phyloP scores from a whole-genome alignment of 2,113 vertebrate species.

The Micromys minutus region DNA sequence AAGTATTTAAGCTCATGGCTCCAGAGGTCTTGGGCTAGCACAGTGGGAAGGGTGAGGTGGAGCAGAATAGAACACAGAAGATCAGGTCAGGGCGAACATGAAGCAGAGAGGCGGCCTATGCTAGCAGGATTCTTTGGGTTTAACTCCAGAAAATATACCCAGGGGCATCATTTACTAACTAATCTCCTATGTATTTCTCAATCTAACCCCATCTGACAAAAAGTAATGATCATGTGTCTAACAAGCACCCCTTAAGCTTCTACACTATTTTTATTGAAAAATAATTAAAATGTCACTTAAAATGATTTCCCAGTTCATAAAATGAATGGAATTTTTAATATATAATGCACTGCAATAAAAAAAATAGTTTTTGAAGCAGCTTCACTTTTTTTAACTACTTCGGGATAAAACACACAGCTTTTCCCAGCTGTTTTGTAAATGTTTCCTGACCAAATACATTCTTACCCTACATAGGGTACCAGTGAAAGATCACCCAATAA shows the following conservation, averaged over 20 bases:
- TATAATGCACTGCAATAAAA: background rate
- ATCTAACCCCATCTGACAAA: background rate
- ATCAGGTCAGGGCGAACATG: background rate
- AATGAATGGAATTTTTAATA: background rate
- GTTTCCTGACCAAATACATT: background rate
- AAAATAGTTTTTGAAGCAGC: background rate
- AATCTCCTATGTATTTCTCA: background rate
- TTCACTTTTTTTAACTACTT: background rate
- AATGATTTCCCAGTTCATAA: background rate
- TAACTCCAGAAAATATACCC: background rate
- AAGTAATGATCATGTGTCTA: background rate
- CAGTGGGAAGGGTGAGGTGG: background rate
- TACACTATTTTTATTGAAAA: background rate
- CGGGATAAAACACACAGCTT: background rate
- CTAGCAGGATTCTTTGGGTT: background rate
- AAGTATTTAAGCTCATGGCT: background rate
- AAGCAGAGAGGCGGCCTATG: background rate
- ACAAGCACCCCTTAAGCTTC: background rate
- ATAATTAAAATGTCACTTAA: background rate
- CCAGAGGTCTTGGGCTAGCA: too few relatives aligned
- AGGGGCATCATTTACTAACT: too few relatives aligned
- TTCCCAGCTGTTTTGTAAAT: background rate
- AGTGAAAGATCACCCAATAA: background rate
- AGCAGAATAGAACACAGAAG: background rate
- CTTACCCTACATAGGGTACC: background rate